Percentiles rank a stretch among this genome's conserved stretches.
These are phyloP conservation scores for Drosophila anomelani DNA, from an alignment of 2,888 invertebrate species.

Conservation along the genomic window DNA sequence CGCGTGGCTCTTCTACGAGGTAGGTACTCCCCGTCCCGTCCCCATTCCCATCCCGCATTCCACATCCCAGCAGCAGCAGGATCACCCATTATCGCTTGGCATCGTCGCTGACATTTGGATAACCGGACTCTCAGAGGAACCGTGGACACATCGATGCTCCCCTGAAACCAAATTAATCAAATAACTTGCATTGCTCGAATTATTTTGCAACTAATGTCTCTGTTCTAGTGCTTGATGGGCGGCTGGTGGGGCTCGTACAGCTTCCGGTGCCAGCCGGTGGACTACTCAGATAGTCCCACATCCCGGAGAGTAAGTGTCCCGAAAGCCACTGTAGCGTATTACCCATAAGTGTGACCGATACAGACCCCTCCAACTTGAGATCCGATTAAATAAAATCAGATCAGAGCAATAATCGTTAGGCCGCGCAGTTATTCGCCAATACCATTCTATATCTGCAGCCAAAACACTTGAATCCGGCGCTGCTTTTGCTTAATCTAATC, in stretches of 20 bases:
- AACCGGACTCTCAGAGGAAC: slow-evolving; percentile 34
- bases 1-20: slow-evolving; percentile 96
- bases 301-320: slow-evolving; percentile 92
- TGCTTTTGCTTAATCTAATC: slow-evolving; percentile 43
- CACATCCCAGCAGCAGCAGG: slow-evolving; percentile 19
- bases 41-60: slow-evolving; percentile 18
- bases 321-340: slow-evolving; percentile 8
- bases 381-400: background rate
- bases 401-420: slow-evolving; percentile 6
- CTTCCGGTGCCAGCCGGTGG: slow-evolving; percentile 95
- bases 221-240: slow-evolving; percentile 91
- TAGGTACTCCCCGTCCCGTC: slow-evolving; percentile 85
- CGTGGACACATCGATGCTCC: slow-evolving; percentile 7
- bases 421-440: slow-evolving; percentile 25
- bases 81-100: slow-evolving; percentile 26
- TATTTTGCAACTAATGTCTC: slow-evolving; percentile 77
- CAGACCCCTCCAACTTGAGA: background rate
- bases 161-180: background rate
- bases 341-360: slow-evolving; percentile 20
- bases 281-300: slow-evolving; percentile 91
- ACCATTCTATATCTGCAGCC: slow-evolving; percentile 22
- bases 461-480: slow-evolving; percentile 14
- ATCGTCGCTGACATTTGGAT: slow-evolving; percentile 48
- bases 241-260: slow-evolving; percentile 97
- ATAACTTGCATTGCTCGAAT: slow-evolving; percentile 26